These are phyloP conservation scores for Catostylus mosaicus DNA, from an alignment of 30 jellyfish, hydroid and myxozoan species.

Conservation along the genomic window DNA sequence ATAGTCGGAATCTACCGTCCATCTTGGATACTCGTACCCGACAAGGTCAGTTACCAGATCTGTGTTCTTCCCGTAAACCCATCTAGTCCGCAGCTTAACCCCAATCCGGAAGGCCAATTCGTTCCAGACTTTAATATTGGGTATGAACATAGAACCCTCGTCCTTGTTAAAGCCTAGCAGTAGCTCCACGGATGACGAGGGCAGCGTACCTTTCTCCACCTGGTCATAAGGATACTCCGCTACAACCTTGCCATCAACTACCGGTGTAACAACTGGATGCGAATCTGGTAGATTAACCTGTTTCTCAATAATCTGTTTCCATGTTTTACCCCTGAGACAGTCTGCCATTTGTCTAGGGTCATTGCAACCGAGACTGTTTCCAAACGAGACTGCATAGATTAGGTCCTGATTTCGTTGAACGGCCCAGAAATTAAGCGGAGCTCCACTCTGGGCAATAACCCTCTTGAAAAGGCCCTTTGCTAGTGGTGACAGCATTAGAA, in stretches of 20 bases:
- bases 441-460: constrained; percentile 80
- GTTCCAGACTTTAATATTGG: constrained; percentile 15
- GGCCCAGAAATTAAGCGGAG: constrained; percentile 56
- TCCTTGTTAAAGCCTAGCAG: constrained; percentile 45
- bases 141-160: constrained; percentile 42
- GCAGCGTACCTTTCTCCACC: constrained; percentile 25
- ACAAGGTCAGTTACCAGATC: background rate
- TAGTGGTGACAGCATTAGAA: constrained; percentile 62
- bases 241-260: constrained; percentile 32
- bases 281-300: background rate
- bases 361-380: constrained; percentile 10
- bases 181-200: constrained; percentile 33
- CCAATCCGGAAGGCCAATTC: background rate
- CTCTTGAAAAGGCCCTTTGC: constrained; percentile 66
- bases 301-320: constrained; percentile 11
- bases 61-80: background rate
- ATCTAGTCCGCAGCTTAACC: too few relatives aligned
- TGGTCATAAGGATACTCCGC: constrained; percentile 13
- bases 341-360: background rate
- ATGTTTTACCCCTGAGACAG: constrained; percentile 26
- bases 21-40: constrained; percentile 15
- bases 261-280: constrained; percentile 4
- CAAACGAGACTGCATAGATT: background rate
- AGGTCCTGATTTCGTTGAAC: background rate
- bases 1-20: background rate